Percentiles rank a stretch among this genome's conserved stretches.
Evolutionary conservation across 1,140 invertebrate species (phyloP).

Genomic region (Melipona quadrifasciata): DNA sequence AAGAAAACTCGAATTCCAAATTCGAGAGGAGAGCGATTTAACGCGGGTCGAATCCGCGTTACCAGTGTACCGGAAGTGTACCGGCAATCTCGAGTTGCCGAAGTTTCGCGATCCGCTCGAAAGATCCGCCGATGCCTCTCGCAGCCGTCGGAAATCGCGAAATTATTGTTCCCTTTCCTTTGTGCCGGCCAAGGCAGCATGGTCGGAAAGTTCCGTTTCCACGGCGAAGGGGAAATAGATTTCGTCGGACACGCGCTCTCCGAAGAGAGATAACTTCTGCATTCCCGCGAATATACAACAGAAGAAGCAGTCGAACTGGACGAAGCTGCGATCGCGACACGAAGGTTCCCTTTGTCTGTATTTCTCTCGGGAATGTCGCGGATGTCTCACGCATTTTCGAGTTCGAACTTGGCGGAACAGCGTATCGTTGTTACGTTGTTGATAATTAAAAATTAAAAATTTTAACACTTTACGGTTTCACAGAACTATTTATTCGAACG

Average conservation of each 20-base stretch:
- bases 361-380: conserved; percentile 45
- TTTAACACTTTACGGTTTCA: too few species aligned
- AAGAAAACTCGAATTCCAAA: too few species aligned
- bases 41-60: background rate
- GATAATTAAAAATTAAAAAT: too few species aligned
- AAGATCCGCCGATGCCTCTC: conserved; percentile 35
- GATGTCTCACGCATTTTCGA: background rate
- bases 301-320: conserved; percentile 30
- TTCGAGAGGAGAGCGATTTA: background rate
- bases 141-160: conserved; percentile 54
- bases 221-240: conserved; percentile 64
- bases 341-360: background rate
- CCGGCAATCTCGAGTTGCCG: conserved; percentile 41
- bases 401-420: background rate
- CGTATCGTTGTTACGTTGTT: background rate
- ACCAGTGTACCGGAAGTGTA: conserved; percentile 6
- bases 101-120: conserved; percentile 31
- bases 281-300: conserved; percentile 56
- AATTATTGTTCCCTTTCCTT: conserved; percentile 58
- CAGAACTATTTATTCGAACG: too few species aligned
- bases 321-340: background rate
- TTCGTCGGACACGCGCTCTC: conserved; percentile 53
- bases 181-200: conserved; percentile 34
- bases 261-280: conserved; percentile 60
- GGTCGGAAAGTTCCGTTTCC: conserved; percentile 30